phyloP scores from a whole-genome alignment of 2,888 invertebrate species.

The Drosophila sordidula region DNA sequence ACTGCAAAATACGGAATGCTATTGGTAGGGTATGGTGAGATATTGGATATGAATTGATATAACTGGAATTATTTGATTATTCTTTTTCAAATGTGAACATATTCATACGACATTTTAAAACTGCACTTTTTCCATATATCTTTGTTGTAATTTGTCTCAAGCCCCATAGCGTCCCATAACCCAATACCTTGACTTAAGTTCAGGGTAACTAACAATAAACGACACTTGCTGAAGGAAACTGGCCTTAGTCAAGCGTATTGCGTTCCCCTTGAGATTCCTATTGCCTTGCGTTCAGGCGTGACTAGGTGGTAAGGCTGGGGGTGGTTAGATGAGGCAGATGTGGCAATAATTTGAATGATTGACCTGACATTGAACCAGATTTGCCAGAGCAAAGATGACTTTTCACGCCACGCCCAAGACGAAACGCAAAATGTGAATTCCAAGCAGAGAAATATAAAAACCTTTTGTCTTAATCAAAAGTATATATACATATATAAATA shows the following conservation, averaged over 20 bases:
- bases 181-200: conserved; percentile 22
- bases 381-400: conserved; percentile 24
- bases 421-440: conserved; percentile 25
- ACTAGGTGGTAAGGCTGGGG: not conserved
- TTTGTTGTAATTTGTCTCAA: not conserved
- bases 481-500: not conserved
- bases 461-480: conserved; percentile 59
- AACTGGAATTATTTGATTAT: too few relatives aligned
- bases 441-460: conserved; percentile 15
- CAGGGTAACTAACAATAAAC: conserved; percentile 14
- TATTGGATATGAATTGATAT: too few relatives aligned
- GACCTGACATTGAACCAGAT: conserved; percentile 71
- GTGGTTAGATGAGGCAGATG: conserved; percentile 21
- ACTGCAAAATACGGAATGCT: too few relatives aligned
- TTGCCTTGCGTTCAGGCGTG: conserved; percentile 42
- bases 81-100: too few relatives aligned
- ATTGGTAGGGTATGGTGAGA: too few relatives aligned
- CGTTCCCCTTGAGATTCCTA: conserved; percentile 39
- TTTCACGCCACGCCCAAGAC: conserved; percentile 47
- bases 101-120: too few relatives aligned
- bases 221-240: conserved; percentile 19
- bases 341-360: conserved; percentile 49
- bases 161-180: not conserved
- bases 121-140: too few relatives aligned
- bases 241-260: conserved; percentile 16